Evolutionary conservation across 2,797 vertebrate species (phyloP).

Genomic region (Pygocentrus nattereri): DNA sequence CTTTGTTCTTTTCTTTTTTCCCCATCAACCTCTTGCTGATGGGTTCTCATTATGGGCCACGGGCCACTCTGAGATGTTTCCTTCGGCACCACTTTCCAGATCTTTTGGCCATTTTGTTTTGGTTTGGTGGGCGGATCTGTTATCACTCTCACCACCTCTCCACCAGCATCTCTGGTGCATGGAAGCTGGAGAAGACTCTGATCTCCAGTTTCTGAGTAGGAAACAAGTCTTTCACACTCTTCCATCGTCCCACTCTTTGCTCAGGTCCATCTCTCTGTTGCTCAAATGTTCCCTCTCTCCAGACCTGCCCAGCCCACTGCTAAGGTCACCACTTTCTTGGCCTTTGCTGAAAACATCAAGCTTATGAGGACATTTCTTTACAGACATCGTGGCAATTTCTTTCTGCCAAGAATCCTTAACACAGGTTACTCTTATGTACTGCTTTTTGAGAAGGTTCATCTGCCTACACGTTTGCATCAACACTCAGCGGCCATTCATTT

Average conservation of each 20-base stretch:
- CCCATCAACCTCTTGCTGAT: background rate
- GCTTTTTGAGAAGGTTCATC: background rate
- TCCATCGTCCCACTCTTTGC: background rate
- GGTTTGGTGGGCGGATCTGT: background rate
- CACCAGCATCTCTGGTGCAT: background rate
- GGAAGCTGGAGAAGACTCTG: background rate
- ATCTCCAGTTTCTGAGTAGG: background rate
- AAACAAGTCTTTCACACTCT: background rate
- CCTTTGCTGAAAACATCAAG: constrained; percentile 3
- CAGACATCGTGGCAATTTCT: constrained; percentile 2
- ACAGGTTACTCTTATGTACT: background rate
- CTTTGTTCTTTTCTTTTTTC: background rate
- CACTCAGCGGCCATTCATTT: background rate
- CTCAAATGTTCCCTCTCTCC: background rate
- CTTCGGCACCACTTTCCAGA: background rate
- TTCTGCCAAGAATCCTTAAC: constrained; percentile 37
- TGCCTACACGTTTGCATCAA: background rate
- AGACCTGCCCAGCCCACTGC: background rate
- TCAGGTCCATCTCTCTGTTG: constrained; percentile 9
- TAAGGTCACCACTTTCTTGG: background rate
- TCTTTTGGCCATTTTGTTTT: background rate
- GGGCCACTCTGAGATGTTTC: background rate
- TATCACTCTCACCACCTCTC: background rate
- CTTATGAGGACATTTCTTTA: background rate
- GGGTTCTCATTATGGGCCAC: background rate